Base-by-base conservation (phyloP, 1,140 invertebrate genomes). In the Matsumurasca onukii region DNA sequence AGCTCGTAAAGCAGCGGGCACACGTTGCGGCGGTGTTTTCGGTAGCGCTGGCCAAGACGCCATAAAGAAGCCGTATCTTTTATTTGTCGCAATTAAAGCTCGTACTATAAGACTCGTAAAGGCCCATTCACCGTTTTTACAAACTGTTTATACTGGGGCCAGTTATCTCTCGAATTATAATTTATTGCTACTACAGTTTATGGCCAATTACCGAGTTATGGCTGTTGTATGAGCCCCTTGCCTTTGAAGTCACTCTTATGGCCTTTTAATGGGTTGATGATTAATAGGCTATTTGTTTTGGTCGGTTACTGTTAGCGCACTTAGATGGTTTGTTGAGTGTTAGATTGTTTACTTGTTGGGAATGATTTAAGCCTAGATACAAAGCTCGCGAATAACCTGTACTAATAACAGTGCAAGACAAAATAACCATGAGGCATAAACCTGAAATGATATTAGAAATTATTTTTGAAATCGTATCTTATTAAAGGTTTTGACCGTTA, bases 81-180 rank as follows among this genome's bases (percentile, higher is more conserved):
- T 59, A 59, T 59, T 59, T 59, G 55, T 27, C 55, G 15, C 55
- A 59, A 59, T 59, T 59, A 59, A 39, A 59, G 25, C 25, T 5
- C 55, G 55, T 59, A 59, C 55, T 59, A 59, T 13, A 39, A 52
- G 49, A 27, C 24, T 13, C 5, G 25, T 15, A 2, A 24, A 25
- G 55, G 2, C 25, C 55, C 55, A 59, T 59, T 59, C 55, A 59
- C 55, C 30, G 25, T 59, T 27, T 59, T 59, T 59, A 59, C 55
- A 25, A 59, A 22, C 24, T 59, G 55, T 59, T 59, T 59, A 59
- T 27, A 59, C 12, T 12, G 5, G 22, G 55, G 55, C n/a, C 55
- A 59, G 55, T 59, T 27, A 59, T 59, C 55, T 27, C 55, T 59
- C 55, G 55, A 59, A 59, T 59, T 27, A 59, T 59, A 59, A 59